phyloP scores from a whole-genome alignment of 2,888 invertebrate species.

The Coleophora flavipennella region DNA sequence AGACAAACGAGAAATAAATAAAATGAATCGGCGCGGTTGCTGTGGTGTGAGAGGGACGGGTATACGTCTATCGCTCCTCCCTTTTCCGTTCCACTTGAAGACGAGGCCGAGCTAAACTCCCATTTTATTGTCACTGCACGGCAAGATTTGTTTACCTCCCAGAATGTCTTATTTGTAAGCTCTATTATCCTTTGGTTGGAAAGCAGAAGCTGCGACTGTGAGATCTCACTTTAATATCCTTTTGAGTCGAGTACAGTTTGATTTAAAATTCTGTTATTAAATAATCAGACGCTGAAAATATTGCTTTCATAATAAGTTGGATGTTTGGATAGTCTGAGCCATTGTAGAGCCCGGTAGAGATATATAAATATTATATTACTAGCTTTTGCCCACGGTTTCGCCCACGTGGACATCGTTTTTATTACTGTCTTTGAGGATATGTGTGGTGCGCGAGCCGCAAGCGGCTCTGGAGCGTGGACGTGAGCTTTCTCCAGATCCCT shows the following conservation, averaged over 20 bases:
- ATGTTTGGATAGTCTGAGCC: conserved; percentile 48
- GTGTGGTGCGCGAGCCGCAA: too few species aligned
- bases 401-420: too few species aligned
- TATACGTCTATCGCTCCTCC: conserved; percentile 33
- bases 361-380: too few species aligned
- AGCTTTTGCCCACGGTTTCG: too few species aligned
- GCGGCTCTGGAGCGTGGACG: too few species aligned
- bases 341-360: conserved; percentile 10
- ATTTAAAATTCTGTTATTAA: conserved; percentile 53
- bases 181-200: conserved; percentile 20
- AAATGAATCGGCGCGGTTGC: conserved; percentile 52
- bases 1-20: conserved; percentile 38
- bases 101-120: conserved; percentile 67
- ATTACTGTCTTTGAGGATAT: too few species aligned
- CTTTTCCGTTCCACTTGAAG: conserved; percentile 57
- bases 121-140: conserved; percentile 70
- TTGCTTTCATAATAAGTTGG: conserved; percentile 57
- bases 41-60: conserved; percentile 41
- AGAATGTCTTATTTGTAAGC: conserved; percentile 27
- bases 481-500: too few species aligned
- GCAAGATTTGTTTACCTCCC: conserved; percentile 50
- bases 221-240: too few species aligned
- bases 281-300: conserved; percentile 59
- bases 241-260: conserved; percentile 51
- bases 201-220: too few species aligned